A percentile compares a stretch with the other conserved stretches of the same genome.
Conservation (phyloP, 1,140 invertebrate species). For the Drosophila tropicalis region DNA sequence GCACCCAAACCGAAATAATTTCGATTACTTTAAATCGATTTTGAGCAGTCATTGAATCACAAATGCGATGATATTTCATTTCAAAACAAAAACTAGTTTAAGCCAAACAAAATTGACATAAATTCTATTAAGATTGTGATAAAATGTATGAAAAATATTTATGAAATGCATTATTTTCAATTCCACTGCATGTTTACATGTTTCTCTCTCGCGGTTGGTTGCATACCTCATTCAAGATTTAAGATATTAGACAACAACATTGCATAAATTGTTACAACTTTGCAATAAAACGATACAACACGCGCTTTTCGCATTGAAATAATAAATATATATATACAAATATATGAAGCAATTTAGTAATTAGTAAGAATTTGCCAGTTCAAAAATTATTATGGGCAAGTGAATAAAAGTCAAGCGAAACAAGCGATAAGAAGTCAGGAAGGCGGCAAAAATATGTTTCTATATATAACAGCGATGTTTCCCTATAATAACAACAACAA, state of each 20-base stretch:
- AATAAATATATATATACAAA: slow-evolving; percentile 23
- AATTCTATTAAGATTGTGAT: slow-evolving; percentile 1
- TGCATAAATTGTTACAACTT: slow-evolving; percentile 49
- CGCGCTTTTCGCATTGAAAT: slow-evolving; percentile 38
- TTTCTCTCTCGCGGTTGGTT: slow-evolving; percentile 1
- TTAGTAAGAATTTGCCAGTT: slow-evolving; percentile 76
- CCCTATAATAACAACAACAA: slow-evolving; percentile 29
- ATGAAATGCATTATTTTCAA: slow-evolving; percentile 9
- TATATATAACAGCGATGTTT: slow-evolving; percentile 42
- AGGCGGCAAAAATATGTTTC: slow-evolving; percentile 61
- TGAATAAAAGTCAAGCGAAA: slow-evolving; percentile 34
- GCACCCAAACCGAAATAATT: too few relatives aligned
- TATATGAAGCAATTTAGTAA: slow-evolving; percentile 66
- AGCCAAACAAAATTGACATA: not conserved
- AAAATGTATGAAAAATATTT: slow-evolving; percentile 5
- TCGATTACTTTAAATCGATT: too few relatives aligned
- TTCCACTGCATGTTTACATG: not conserved
- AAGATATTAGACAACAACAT: slow-evolving; percentile 57
- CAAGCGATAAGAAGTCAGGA: slow-evolving; percentile 67
- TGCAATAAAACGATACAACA: slow-evolving; percentile 30
- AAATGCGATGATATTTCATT: too few relatives aligned
- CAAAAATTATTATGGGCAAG: slow-evolving; percentile 43
- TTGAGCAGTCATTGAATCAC: too few relatives aligned
- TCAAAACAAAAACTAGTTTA: not conserved
- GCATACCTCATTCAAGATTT: slow-evolving; percentile 32